Percentiles rank a stretch among this genome's conserved stretches.
Evolutionary conservation across 2,797 vertebrate genomes (phyloP).

Genomic region (Coregonus ussuriensis): DNA sequence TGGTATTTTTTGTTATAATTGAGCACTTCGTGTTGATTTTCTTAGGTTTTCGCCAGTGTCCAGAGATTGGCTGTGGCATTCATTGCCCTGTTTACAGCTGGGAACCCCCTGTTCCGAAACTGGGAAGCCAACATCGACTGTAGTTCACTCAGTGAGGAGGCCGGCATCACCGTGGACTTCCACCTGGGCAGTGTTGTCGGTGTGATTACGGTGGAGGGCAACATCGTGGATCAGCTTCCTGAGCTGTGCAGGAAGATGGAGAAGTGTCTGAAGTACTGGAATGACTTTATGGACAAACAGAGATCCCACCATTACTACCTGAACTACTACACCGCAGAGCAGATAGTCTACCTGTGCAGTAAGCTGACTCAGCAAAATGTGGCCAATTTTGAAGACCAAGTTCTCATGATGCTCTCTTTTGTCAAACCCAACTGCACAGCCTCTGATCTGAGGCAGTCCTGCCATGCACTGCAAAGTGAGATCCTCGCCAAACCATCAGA

Average conservation of each 20-base stretch:
- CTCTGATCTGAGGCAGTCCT: constrained; percentile 64
- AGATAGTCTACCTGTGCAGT: constrained; percentile 86
- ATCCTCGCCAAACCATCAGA: constrained; percentile 62
- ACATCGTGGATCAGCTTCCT: constrained; percentile 74
- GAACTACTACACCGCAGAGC: constrained; percentile 93
- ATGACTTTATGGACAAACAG: constrained; percentile 81
- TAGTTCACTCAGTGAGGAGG: constrained; percentile 39
- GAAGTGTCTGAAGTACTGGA: constrained; percentile 81
- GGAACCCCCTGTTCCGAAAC: constrained; percentile 88
- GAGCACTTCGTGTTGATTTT: constrained; percentile 19
- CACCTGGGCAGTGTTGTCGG: constrained; percentile 53
- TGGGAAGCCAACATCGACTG: constrained; percentile 84
- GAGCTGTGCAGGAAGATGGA: constrained; percentile 88
- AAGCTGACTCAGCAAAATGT: constrained; percentile 71
- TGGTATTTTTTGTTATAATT: not conserved
- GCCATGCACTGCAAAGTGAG: constrained; percentile 75
- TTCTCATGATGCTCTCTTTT: constrained; percentile 91
- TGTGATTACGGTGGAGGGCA: constrained; percentile 72
- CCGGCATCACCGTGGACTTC: constrained; percentile 81
- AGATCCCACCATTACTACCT: constrained; percentile 84
- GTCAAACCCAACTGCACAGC: constrained; percentile 77
- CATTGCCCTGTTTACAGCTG: constrained; percentile 85
- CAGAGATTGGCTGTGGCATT: constrained; percentile 87
- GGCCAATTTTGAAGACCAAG: constrained; percentile 63
- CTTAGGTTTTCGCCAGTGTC: constrained; percentile 86